Conservation (phyloP, 2,797 vertebrate species). For the Oryzias dopingdopingensis region DNA sequence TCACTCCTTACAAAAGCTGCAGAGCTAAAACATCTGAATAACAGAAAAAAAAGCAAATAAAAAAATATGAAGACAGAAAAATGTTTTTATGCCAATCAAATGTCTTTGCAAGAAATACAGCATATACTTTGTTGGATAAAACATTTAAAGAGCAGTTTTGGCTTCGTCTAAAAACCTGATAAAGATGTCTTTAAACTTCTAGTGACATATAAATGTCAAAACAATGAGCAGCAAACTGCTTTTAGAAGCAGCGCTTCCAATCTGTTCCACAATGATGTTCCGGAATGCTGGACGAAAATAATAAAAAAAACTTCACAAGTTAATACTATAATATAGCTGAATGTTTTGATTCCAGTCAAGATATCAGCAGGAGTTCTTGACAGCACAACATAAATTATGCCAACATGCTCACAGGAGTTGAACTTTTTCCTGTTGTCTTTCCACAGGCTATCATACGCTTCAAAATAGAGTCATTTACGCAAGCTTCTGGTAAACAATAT, state of each 20-base stretch:
- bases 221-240: slow-evolving; percentile 24
- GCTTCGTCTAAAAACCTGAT: neutral
- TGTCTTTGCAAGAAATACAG: too few species aligned
- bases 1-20: too few species aligned
- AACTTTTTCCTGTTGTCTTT: slow-evolving; percentile 68
- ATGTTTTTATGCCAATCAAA: too few species aligned
- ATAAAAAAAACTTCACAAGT: slow-evolving; percentile 1
- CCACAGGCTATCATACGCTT: slow-evolving; percentile 26
- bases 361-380: slow-evolving; percentile 1
- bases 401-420: slow-evolving; percentile 32
- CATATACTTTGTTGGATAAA: too few species aligned
- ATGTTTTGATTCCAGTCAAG: slow-evolving; percentile 19
- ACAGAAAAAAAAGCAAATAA: too few species aligned
- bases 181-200: slow-evolving; percentile 19
- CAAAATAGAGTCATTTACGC: slow-evolving; percentile 68
- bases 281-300: slow-evolving; percentile 7
- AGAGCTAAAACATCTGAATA: too few species aligned
- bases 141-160: too few species aligned
- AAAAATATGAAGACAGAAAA: too few species aligned
- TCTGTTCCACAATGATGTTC: slow-evolving; percentile 13
- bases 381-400: slow-evolving; percentile 10
- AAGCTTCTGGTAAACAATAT: slow-evolving; percentile 72
- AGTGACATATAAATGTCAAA: slow-evolving; percentile 30
- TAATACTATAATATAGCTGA: slow-evolving; percentile 3
- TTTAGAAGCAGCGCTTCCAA: slow-evolving; percentile 1